Conservation (phyloP, 2,113 vertebrate genomes). For the Ciconia stormi region DNA sequence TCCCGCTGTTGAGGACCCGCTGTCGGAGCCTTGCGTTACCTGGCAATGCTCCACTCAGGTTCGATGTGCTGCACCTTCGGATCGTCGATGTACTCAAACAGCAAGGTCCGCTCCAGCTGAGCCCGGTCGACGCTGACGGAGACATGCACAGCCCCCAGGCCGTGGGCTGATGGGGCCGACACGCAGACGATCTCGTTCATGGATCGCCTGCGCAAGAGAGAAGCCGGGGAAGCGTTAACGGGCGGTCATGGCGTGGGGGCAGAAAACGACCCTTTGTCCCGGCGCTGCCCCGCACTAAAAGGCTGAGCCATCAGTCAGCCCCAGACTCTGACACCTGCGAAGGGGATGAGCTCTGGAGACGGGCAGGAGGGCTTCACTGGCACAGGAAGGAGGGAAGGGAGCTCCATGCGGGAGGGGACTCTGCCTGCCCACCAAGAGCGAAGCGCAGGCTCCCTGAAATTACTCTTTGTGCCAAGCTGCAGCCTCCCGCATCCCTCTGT, state of each 20-base stretch:
- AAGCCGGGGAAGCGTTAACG: neutral
- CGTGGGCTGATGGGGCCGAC: conserved; percentile 85
- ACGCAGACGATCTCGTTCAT: conserved; percentile 91
- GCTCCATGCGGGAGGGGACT: neutral
- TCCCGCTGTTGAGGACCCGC: rapidly evolving
- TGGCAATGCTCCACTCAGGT: conserved; percentile 97
- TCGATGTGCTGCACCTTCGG: conserved; percentile 92
- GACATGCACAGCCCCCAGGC: conserved; percentile 86
- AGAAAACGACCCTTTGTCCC: neutral
- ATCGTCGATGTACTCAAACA: conserved; percentile 95
- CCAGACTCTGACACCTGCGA: rapidly evolving
- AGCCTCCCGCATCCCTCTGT: neutral
- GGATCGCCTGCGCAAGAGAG: conserved; percentile 78
- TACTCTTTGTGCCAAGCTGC: neutral
- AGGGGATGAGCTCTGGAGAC: neutral
- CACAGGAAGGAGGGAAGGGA: rapidly evolving
- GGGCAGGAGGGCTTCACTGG: neutral
- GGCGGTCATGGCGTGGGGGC: rapidly evolving
- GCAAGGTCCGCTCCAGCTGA: conserved; percentile 83
- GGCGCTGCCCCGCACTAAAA: neutral
- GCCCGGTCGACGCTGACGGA: conserved; percentile 90
- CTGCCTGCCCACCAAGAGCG: neutral
- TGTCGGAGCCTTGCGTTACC: conserved; percentile 70
- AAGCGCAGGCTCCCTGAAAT: neutral
- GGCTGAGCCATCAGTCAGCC: neutral